phyloP scores from a whole-genome alignment of 2,797 vertebrate species.

The Spondyliosoma cantharus region DNA sequence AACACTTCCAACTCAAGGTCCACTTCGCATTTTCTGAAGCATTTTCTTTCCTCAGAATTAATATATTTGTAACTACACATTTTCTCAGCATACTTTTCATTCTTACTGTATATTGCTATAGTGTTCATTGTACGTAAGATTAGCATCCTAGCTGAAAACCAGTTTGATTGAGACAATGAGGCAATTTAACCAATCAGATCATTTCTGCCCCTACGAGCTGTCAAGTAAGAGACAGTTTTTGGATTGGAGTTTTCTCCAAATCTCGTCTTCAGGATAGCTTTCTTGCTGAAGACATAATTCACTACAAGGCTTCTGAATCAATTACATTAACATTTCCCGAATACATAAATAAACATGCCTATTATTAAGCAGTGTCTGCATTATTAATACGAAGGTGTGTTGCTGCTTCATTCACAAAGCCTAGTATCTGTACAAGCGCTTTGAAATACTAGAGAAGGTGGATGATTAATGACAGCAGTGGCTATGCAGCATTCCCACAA shows the following conservation, averaged over 20 bases:
- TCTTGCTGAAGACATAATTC: neutral
- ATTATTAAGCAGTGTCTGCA: neutral
- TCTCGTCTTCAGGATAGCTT: neutral
- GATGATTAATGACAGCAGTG: conserved; percentile 12
- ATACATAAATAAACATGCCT: neutral
- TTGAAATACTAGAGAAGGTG: neutral
- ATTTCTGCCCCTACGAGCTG: neutral
- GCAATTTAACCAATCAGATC: conserved; percentile 15
- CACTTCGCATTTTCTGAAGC: no score
- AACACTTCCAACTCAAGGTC: neutral
- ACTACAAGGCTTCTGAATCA: neutral
- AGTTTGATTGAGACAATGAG: neutral
- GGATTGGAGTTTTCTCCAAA: neutral
- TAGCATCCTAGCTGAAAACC: neutral
- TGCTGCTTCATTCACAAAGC: neutral
- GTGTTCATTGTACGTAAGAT: neutral
- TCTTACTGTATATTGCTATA: neutral
- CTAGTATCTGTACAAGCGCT: neutral
- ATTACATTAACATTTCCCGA: neutral
- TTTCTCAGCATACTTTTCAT: neutral
- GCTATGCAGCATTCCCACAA: neutral
- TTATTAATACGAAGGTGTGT: neutral
- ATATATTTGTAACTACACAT: neutral
- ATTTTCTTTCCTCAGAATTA: neutral
- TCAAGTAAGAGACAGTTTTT: neutral